Evolutionary conservation across 2,797 vertebrate genomes (phyloP), one percentile per base, ranked within the genome.

Genomic region (Sciaenops ocellatus): DNA sequence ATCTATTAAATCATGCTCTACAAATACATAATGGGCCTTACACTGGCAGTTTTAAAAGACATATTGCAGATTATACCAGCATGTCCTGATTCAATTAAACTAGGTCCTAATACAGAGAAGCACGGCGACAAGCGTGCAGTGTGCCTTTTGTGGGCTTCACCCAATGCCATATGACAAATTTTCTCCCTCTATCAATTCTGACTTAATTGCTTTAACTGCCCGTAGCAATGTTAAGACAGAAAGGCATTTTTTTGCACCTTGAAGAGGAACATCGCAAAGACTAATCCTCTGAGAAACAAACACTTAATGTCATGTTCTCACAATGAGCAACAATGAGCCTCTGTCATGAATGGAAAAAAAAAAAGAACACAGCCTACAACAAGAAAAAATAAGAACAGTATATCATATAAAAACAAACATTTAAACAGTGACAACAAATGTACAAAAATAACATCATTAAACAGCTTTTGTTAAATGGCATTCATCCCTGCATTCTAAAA

Each of bases 381-480:
- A 80, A 75, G 47, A 77, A 70, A 83, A 66, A 66, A 66, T 56
- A 86, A 77, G 44, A 76, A 72, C 24, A 76, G 24, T 26, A 77
- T 79, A 76, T 79, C 5, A 65, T 90, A 91, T 82, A 89, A 93
- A 93, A 95, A 92, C 78, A 80, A 78, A 84, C 73, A 76, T 66
- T 72, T 62, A 77, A 85, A 90, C 84, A 77, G 86, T 47, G 60
- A 85, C 73, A 86, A 82, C 70, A 63, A 81, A 87, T 83, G 64
- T 91, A 93, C 83, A 92, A 93, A 93, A 93, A 86, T 59, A 85
- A 78, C 77, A 80, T 30, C 26, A 78, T 87, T 68, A 78, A 88
- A 85, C 85, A 84, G 82, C 47, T 80, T 87, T 73, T 79, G 82
- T 90, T 84, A 74, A 93, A 84, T 79, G 79, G 74, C 86, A 69